Conservation (phyloP, 2,113 vertebrate genomes). For the Hymenochirus boettgeri region DNA sequence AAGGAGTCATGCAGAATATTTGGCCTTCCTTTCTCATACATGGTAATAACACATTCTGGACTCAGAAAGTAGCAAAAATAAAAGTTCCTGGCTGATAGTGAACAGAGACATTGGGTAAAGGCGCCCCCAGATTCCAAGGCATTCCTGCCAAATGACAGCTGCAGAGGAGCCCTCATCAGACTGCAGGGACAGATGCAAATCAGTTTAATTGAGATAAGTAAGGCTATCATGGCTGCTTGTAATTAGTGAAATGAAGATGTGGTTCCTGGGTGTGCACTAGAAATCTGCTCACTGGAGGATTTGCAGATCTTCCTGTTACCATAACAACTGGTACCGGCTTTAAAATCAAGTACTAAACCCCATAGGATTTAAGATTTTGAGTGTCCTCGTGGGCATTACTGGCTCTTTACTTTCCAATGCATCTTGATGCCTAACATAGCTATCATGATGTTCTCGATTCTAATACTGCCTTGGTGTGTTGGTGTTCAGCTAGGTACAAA, state of each 20-base stretch:
- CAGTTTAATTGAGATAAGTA: slow-evolving; percentile 43
- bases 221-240: slow-evolving; percentile 41
- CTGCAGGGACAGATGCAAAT: slow-evolving; percentile 44
- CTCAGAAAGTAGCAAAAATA: no score
- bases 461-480: no score
- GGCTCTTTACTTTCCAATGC: background rate
- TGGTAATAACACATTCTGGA: no score
- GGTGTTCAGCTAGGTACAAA: no score
- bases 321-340: slow-evolving; percentile 40
- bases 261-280: slow-evolving; percentile 37
- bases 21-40: no score
- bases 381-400: background rate
- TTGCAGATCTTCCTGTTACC: slow-evolving; percentile 34
- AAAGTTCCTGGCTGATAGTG: background rate
- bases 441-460: no score
- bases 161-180: slow-evolving; percentile 39
- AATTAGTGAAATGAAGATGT: slow-evolving; percentile 44
- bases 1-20: no score
- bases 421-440: no score
- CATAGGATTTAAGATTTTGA: slow-evolving; percentile 15
- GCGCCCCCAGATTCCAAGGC: slow-evolving; percentile 25
- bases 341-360: slow-evolving; percentile 7
- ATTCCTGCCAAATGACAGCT: slow-evolving; percentile 40
- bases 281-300: slow-evolving; percentile 33
- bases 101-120: background rate